phyloP scores from a whole-genome alignment of 2,888 invertebrate genomes.

The Pollenia griseotomentosa region DNA sequence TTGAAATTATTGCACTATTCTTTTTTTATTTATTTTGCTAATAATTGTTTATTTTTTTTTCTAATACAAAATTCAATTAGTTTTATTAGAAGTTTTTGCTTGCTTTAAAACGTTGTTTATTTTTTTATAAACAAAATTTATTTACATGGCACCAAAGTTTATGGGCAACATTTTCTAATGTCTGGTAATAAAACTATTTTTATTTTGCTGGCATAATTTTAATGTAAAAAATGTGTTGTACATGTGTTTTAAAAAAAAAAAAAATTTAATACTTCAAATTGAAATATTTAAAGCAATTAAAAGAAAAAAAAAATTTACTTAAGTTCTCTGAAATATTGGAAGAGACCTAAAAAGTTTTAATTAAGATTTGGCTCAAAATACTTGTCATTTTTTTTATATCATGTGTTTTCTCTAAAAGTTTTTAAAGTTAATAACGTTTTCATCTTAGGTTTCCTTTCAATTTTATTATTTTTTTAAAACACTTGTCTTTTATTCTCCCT shows the following conservation, averaged over 20 bases:
- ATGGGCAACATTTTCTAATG: not conserved
- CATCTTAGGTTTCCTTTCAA: not conserved
- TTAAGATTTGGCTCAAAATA: too few relatives aligned
- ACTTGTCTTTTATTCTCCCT: not conserved
- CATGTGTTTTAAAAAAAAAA: conserved; percentile 3
- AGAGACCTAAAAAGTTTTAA: not conserved
- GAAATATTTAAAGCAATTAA: not conserved
- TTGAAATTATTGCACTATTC: not conserved
- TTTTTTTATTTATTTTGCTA: conserved; percentile 9
- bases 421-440: too few relatives aligned
- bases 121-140: conserved; percentile 3
- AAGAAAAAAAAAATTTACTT: not conserved
- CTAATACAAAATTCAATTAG: conserved; percentile 29
- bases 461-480: not conserved
- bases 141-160: not conserved
- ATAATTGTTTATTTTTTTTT: conserved; percentile 37
- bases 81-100: not conserved
- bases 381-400: too few relatives aligned
- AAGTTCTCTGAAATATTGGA: not conserved
- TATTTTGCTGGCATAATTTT: not conserved
- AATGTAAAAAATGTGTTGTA: conserved; percentile 8
- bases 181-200: not conserved
- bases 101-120: not conserved
- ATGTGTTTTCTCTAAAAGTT: too few relatives aligned
- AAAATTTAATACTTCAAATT: not conserved